Conservation (phyloP, 2,888 invertebrate species). For the Trachelus troglodyta region DNA sequence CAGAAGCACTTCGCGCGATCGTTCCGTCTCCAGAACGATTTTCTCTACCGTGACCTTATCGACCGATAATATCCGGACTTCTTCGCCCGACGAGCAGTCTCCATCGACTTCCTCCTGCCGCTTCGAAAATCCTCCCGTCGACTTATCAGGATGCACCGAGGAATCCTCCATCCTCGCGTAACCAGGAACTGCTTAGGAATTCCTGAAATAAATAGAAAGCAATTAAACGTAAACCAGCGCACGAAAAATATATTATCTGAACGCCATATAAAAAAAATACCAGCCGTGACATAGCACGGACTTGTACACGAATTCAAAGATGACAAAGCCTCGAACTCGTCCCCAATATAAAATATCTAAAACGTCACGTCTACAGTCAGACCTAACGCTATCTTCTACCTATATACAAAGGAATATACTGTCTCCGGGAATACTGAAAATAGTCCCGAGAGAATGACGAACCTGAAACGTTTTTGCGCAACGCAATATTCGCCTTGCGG, state of each 20-base stretch:
- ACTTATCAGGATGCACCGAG: not conserved
- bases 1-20: slow-evolving; percentile 40
- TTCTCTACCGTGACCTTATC: slow-evolving; percentile 50
- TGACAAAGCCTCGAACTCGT: not conserved
- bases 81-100: slow-evolving; percentile 4
- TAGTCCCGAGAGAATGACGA: not conserved
- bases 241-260: not conserved
- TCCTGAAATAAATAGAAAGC: slow-evolving; percentile 23
- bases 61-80: slow-evolving; percentile 41
- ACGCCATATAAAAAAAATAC: not conserved
- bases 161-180: slow-evolving; percentile 32
- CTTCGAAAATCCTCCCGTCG: not conserved
- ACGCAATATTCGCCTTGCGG: not conserved
- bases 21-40: slow-evolving; percentile 42
- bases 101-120: not conserved
- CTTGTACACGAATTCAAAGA: not conserved
- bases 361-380: not conserved
- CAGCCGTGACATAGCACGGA: not conserved
- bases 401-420: not conserved
- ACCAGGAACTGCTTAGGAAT: slow-evolving; percentile 10
- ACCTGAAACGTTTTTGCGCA: not conserved
- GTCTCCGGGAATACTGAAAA: not conserved
- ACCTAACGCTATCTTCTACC: not conserved
- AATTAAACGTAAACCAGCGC: not conserved
- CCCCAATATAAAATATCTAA: not conserved